A percentile compares a stretch with the other conserved stretches of the same genome.
These are phyloP conservation scores for Psilopsiagon aymara DNA, from an alignment of 2,113 vertebrate species.

Conservation along the genomic window DNA sequence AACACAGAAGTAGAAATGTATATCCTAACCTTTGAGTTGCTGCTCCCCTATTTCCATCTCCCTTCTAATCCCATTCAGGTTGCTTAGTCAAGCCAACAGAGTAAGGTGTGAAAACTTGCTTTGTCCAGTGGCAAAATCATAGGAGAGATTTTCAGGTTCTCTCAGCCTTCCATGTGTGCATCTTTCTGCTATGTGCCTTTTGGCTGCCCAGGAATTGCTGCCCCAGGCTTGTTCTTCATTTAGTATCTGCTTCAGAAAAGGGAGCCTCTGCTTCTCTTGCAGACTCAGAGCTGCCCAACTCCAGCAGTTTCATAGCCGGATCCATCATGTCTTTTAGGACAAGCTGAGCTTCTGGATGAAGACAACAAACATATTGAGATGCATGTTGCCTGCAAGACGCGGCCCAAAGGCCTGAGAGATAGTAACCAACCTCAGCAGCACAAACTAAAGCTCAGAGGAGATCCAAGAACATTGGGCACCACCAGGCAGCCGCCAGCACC, in stretches of 20 bases:
- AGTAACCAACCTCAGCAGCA: neutral
- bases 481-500: neutral
- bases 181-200: neutral
- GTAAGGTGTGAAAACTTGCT: neutral
- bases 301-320: neutral
- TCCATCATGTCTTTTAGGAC: fast-evolving
- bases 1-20: fast-evolving
- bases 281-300: neutral
- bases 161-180: fast-evolving
- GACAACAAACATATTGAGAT: neutral
- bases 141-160: neutral
- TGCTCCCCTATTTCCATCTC: neutral
- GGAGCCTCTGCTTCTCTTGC: neutral
- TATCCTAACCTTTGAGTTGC: neutral
- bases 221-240: neutral
- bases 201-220: neutral
- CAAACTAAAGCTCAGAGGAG: neutral
- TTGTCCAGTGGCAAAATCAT: neutral
- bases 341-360: neutral
- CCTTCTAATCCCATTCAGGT: neutral
- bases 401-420: neutral
- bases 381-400: fast-evolving
- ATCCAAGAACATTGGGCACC: fast-evolving
- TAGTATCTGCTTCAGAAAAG: neutral
- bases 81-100: neutral